Base-by-base conservation (phyloP, 1,140 invertebrate genomes). In the Scaptomyza montana region DNA sequence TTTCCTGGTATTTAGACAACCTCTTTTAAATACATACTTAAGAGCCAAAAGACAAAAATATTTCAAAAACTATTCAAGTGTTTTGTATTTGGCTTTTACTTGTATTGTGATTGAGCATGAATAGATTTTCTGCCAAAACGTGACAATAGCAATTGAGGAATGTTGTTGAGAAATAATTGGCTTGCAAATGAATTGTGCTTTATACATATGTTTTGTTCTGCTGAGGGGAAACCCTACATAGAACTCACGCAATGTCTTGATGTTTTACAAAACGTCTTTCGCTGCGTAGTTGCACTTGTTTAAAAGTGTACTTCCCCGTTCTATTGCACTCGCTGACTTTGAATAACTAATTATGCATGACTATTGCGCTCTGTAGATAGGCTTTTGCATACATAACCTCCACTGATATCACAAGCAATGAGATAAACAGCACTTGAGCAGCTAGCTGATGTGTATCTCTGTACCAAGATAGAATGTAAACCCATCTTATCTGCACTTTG, bases 361-460 rank as follows among this genome's bases (percentile, higher is more conserved):
- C 7, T 36, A 9, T 36, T 36, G 33, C 33, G 33, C 8, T 36
- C 8, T 9, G 7, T 36, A 36, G 33, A 36, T 36, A 36, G 33
- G 33, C 33, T 9, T 36, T 36, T 36, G 33, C 33, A 36, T 36
- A 36, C 33, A 36, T 36, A 36, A 9, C 33, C 7, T 7, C 33
- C 33, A 36, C 33, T 36, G 33, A 36, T 36, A 36, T 36, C 33
- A 9, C 33, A 9, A 9, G 33, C 33, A 36, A 36, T 36, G 30
- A 33, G 30, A 33, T 33, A 33, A 36, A 9, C 9, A 59, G 1
- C 30, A 4, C 30, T 33, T 33, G n/a, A n/a, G n/a, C n/a, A n/a
- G n/a, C n/a, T n/a, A n/a, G 54, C 39, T 59, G 63, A 60, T 67
- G 36, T 33, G 59, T 68, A 57, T 73, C 50, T 12, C 6, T 30